Base-by-base conservation (phyloP, 2,888 invertebrate species). In the Pollenia amentaria region DNA sequence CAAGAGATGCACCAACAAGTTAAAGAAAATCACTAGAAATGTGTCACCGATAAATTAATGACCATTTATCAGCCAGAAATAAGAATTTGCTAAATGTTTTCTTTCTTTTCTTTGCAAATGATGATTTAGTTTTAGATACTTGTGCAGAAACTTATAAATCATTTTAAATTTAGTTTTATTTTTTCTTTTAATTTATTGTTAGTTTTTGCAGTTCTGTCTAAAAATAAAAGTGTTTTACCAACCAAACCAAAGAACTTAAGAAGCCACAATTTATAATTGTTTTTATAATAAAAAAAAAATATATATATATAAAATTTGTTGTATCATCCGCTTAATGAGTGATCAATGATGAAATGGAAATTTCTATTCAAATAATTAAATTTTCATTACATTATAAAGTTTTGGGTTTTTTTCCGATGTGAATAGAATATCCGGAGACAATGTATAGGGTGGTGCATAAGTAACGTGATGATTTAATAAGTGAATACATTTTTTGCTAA, bases 281-380 rank as follows among this genome's bases (percentile, higher is more conserved):
- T 75, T 67, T 7, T 76, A 69, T 18, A 82, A 76, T 70, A 69
- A 76, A 51, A 42, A 73, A n/a, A 69, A 82, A 40, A 53, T 46
- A 21, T 16, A 53, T 18, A 69, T 21, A 48, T 38, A 46, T 40
- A 44, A 44, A 60, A 60, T 60, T 73, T 46, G 11, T 70, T 62
- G 53, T 69, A 82, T 82, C 85, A 86, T 82, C 64, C 62, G 42
- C 51, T 75, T 11, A 70, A 69, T 64, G 85, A 79, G 82, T 82
- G 85, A 86, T 82, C 82, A 57, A 75, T 86, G 78, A 82, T 82
- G 69, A 82, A 70, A 60, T 78, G 77, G 73, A 85, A 60, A 40
- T 57, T 55, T 76, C 64, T 67, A n/a, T 76, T 44, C 16, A 42
- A 29, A 46, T 8, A 69, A 46, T 57, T 21, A 29, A 29, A 29